These are phyloP conservation scores for Lithodes maja DNA, from an alignment of 2,888 invertebrate genomes.

Conservation along the genomic window DNA sequence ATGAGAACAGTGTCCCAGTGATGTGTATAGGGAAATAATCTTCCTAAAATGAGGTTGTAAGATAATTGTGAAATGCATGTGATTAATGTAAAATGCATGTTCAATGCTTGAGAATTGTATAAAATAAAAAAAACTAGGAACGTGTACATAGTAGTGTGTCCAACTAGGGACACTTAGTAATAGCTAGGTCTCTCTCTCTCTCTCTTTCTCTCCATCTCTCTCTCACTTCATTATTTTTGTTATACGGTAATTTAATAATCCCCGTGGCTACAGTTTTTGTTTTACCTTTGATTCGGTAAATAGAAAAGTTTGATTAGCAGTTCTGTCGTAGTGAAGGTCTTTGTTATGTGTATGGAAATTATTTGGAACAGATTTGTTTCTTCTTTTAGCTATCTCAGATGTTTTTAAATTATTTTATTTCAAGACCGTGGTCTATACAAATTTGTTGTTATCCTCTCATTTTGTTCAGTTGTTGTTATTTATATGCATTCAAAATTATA, in stretches of 20 bases:
- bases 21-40: slow-evolving; percentile 28
- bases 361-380: slow-evolving; percentile 1
- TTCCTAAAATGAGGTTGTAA: slow-evolving; percentile 60
- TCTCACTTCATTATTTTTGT: slow-evolving; percentile 55
- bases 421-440: slow-evolving; percentile 43
- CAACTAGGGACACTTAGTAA: slow-evolving; percentile 56
- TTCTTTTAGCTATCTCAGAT: slow-evolving; percentile 47
- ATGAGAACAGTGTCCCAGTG: neutral
- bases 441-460: slow-evolving; percentile 60
- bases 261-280: slow-evolving; percentile 48
- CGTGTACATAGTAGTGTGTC: slow-evolving; percentile 63
- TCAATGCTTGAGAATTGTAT: slow-evolving; percentile 65
- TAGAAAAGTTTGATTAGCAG: slow-evolving; percentile 26
- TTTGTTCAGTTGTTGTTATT: slow-evolving; percentile 59
- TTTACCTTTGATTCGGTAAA: slow-evolving; percentile 40
- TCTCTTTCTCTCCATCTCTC: slow-evolving; percentile 38
- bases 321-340: slow-evolving; percentile 16
- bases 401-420: slow-evolving; percentile 42
- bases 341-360: slow-evolving; percentile 28
- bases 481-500: slow-evolving; percentile 57
- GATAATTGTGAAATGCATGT: slow-evolving; percentile 62
- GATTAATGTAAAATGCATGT: slow-evolving; percentile 68
- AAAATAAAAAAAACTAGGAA: slow-evolving; percentile 59
- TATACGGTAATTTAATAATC: slow-evolving; percentile 36
- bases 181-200: slow-evolving; percentile 34